Base-by-base conservation (phyloP, 2,797 vertebrate species). In the Betta splendens region DNA sequence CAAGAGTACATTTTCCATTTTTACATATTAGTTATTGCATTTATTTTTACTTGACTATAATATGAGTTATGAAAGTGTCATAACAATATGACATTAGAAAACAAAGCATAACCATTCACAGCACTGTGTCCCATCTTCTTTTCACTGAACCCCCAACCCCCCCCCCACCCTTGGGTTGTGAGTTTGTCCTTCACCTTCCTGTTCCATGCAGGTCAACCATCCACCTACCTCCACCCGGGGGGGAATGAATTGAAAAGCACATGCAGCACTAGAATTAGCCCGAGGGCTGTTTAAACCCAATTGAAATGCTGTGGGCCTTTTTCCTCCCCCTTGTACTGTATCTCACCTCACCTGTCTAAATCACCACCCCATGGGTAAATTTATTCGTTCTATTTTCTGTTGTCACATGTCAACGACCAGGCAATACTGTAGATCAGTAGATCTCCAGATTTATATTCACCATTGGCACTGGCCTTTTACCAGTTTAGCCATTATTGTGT, bases 341-440 rank as follows among this genome's bases (percentile, higher is more conserved):
- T 22, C 4, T 31, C 17, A 22, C 16, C 10, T 28, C 21, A 6
- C 23, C 31, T 35, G 29, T 12, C 36, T 20, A 56, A 36, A 60
- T 63, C 42, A 38, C 16, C n/a, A 37, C 23, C 29, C 54, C 33
- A 6, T 33, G 29, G 72, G 71, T 83, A 78, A 60, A 80, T 83
- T 75, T 72, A 82, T 66, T 47, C 31, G 71, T 29, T 56, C 72
- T 76, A 50, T 72, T 83, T 77, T 54, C 29, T 37, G 26, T 71
- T 67, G 40, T 69, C 73, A 61, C 52, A 57, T 72, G 46, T 28
- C 5, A 1, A 21, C 33, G 40, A 16, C 23, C 36, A 36, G 65
- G 48, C 37, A 58, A 23, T 55, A n/a, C n/a, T n/a, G n/a, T n/a
- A 47, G 21, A 47, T 62, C 13, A 43, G 12, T 3, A 36, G 22